phyloP scores from a whole-genome alignment of 2,113 vertebrate genomes.

The Hippocampus zosterae region DNA sequence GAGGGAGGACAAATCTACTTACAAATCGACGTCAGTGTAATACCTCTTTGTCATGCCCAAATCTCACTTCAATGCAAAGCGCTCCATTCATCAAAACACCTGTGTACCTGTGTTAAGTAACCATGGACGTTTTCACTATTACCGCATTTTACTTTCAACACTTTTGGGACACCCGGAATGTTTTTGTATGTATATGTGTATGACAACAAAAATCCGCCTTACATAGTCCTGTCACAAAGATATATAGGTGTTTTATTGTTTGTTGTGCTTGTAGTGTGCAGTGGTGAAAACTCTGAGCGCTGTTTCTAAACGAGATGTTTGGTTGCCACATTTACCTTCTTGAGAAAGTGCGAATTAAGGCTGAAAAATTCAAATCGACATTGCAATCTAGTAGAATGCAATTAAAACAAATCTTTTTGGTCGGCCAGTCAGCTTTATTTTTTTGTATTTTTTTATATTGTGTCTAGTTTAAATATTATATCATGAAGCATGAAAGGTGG shows the following conservation, averaged over 20 bases:
- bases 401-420: too few relatives aligned
- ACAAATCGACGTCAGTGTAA: slow-evolving; percentile 21
- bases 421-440: too few relatives aligned
- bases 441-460: too few relatives aligned
- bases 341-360: too few relatives aligned
- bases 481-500: too few relatives aligned
- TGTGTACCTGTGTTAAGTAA: neutral
- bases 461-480: too few relatives aligned
- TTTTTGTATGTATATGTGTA: too few relatives aligned
- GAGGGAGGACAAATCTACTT: slow-evolving; percentile 28
- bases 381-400: too few relatives aligned
- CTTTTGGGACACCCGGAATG: too few relatives aligned
- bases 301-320: neutral
- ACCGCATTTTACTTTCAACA: neutral
- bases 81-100: slow-evolving; percentile 39
- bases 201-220: too few relatives aligned
- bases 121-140: neutral
- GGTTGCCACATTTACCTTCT: neutral
- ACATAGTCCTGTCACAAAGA: too few relatives aligned
- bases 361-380: neutral
- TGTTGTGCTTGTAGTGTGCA: neutral
- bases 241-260: neutral
- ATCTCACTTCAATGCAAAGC: slow-evolving; percentile 2
- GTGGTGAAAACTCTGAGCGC: neutral
- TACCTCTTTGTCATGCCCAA: slow-evolving; percentile 6